phyloP scores from a whole-genome alignment of 2,797 vertebrate genomes.

The Falco naumanni region DNA sequence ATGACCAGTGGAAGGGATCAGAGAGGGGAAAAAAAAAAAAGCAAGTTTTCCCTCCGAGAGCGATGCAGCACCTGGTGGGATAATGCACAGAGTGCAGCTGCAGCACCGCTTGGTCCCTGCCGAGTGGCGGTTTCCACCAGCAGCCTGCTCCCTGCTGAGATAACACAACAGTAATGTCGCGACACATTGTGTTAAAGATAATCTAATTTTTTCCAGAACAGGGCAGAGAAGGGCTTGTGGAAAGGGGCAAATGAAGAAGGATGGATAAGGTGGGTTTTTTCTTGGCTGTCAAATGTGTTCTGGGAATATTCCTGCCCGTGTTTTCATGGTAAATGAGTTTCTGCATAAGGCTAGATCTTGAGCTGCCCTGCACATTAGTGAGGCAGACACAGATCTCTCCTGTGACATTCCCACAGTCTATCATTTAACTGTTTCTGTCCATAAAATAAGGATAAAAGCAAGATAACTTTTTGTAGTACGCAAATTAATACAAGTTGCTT shows the following conservation, averaged over 20 bases:
- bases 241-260: not conserved
- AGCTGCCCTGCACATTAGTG: not conserved
- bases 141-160: not conserved
- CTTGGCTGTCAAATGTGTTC: accelerated
- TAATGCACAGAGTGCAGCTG: not conserved
- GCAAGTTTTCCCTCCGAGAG: not conserved
- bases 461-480: not conserved
- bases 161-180: not conserved
- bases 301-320: not conserved
- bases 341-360: accelerated
- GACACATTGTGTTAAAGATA: not conserved
- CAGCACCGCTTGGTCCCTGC: not conserved
- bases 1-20: not conserved
- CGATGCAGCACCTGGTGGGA: not conserved
- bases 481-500: not conserved
- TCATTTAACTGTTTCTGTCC: not conserved
- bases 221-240: not conserved
- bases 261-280: not conserved
- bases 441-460: not conserved
- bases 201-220: not conserved
- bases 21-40: not conserved
- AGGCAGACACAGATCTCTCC: not conserved
- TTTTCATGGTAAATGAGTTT: not conserved
- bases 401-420: not conserved
- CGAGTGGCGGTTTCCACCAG: not conserved